phyloP scores from a whole-genome alignment of 1,140 invertebrate species.

The Solenopsis invicta region DNA sequence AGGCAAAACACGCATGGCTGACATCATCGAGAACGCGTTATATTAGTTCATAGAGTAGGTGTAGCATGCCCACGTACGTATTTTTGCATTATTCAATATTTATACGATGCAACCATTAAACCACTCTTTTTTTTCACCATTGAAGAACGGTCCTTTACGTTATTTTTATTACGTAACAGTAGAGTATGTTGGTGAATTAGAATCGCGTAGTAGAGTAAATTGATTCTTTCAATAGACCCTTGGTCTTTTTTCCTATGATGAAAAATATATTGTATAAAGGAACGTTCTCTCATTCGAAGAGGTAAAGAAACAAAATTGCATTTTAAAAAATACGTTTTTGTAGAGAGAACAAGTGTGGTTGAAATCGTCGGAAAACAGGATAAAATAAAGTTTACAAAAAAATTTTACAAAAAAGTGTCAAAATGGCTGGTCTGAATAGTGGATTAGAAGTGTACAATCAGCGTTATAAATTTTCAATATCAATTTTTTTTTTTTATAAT shows the following conservation, averaged over 20 bases:
- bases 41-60: slow-evolving; percentile 12
- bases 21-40: slow-evolving; percentile 3
- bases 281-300: neutral
- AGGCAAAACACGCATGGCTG: neutral
- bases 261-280: slow-evolving; percentile 20
- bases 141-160: slow-evolving; percentile 7
- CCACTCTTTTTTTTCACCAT: slow-evolving; percentile 22
- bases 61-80: neutral
- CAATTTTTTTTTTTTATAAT: neutral
- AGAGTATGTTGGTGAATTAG: neutral
- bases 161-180: neutral
- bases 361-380: neutral
- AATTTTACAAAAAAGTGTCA: neutral
- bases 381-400: slow-evolving; percentile 23
- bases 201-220: slow-evolving; percentile 2
- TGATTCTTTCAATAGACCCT: neutral
- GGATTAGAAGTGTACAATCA: neutral
- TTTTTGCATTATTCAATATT: slow-evolving; percentile 40
- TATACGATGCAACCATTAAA: slow-evolving; percentile 11
- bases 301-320: slow-evolving; percentile 28
- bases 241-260: neutral
- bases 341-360: neutral
- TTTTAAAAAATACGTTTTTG: slow-evolving; percentile 27
- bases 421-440: neutral
- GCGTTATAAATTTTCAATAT: neutral